Conservation (phyloP, 1,140 invertebrate species). For the Chlorops oryzae region DNA sequence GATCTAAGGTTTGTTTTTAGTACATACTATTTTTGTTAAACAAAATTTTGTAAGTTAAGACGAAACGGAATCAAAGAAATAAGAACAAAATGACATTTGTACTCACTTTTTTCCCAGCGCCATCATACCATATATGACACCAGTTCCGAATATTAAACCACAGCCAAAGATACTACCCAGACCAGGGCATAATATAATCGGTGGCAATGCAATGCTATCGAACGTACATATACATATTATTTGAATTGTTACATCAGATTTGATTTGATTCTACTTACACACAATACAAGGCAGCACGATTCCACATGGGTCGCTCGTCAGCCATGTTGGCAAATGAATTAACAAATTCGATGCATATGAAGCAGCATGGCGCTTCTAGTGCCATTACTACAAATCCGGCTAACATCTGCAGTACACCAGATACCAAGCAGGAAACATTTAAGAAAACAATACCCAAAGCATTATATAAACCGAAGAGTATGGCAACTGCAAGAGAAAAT, state of each 20-base stretch:
- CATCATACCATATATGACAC: conserved; percentile 89
- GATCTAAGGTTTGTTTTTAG: no score
- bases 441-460: conserved; percentile 64
- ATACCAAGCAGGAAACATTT: conserved; percentile 63
- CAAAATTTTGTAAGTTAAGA: no score
- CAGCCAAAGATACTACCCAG: conserved; percentile 76
- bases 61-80: no score
- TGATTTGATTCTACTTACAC: conserved; percentile 60
- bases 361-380: conserved; percentile 91
- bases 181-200: conserved; percentile 72
- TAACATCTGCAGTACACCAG: conserved; percentile 83
- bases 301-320: conserved; percentile 80
- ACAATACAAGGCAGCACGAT: conserved; percentile 80
- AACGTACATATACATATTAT: neutral
- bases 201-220: conserved; percentile 67
- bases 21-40: neutral
- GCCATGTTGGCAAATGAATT: conserved; percentile 73
- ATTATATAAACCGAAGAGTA: conserved; percentile 78
- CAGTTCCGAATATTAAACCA: conserved; percentile 81
- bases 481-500: conserved; percentile 66
- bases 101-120: conserved; percentile 86
- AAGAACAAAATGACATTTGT: no score
- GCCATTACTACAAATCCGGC: conserved; percentile 78
- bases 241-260: no score
- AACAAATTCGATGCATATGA: conserved; percentile 89